phyloP scores from a whole-genome alignment of 2,113 vertebrate species.

The Odocoileus virginianus region DNA sequence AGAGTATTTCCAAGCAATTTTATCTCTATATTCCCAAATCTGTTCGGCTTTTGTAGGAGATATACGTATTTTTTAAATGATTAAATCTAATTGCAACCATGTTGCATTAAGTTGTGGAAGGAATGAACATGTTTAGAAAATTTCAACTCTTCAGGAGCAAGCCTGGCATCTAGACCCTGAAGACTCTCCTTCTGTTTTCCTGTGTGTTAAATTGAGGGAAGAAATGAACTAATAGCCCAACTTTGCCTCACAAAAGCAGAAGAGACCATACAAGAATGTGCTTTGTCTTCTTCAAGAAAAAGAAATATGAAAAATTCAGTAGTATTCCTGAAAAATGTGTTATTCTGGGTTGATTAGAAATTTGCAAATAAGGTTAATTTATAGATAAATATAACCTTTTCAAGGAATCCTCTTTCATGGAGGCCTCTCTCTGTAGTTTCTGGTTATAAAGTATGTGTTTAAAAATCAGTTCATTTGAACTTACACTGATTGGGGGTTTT shows the following conservation, averaged over 20 bases:
- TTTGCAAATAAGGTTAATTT: neutral
- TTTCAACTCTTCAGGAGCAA: neutral
- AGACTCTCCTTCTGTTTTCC: neutral
- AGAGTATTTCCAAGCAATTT: neutral
- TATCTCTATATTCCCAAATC: neutral
- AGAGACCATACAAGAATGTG: neutral
- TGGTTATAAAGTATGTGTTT: neutral
- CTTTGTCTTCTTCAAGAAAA: neutral
- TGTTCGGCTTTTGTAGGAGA: neutral
- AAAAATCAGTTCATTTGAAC: slow-evolving; percentile 38
- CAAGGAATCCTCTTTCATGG: neutral
- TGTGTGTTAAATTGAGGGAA: neutral
- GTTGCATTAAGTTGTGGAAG: neutral
- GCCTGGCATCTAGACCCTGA: neutral
- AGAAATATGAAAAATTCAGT: neutral
- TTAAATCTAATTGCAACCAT: neutral
- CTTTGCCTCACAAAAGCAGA: neutral
- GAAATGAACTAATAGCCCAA: neutral
- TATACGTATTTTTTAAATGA: neutral
- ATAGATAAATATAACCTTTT: neutral
- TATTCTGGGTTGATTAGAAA: neutral
- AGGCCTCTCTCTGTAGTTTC: neutral
- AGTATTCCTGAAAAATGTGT: neutral
- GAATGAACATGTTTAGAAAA: neutral
- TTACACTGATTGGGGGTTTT: slow-evolving; percentile 13